These are phyloP conservation scores for Pseudochromis fuscus DNA, from an alignment of 2,797 vertebrate genomes.

Conservation along the genomic window DNA sequence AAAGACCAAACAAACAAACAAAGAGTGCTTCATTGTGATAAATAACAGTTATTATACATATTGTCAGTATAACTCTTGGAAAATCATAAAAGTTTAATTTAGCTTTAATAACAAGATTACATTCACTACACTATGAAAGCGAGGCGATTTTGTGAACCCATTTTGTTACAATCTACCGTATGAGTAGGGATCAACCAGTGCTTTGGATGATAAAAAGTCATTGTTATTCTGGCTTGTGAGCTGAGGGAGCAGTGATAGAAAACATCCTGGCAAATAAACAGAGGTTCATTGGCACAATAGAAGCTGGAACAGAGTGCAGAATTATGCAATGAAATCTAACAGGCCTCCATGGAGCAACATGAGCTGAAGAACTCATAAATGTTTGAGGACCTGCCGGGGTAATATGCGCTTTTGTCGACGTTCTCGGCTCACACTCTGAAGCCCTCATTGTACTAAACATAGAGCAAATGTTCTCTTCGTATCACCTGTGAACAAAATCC, in stretches of 20 bases:
- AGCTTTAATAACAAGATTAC: slow-evolving; percentile 14
- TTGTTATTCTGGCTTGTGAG: slow-evolving; percentile 70
- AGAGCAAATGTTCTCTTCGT: slow-evolving; percentile 32
- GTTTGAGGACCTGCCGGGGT: slow-evolving; percentile 81
- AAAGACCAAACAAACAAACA: slow-evolving; percentile 2
- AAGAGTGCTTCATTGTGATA: slow-evolving; percentile 2
- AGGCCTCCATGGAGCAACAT: slow-evolving; percentile 77
- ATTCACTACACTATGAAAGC: neutral
- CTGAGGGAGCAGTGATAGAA: slow-evolving; percentile 65
- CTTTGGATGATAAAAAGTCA: slow-evolving; percentile 68
- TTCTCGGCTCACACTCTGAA: slow-evolving; percentile 52
- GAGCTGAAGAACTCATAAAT: slow-evolving; percentile 84
- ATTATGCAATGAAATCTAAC: slow-evolving; percentile 81
- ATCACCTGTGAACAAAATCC: slow-evolving; percentile 34
- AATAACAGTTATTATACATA: slow-evolving; percentile 18
- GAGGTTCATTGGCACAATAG: slow-evolving; percentile 69
- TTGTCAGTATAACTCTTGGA: slow-evolving; percentile 16
- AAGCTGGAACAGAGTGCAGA: slow-evolving; percentile 58
- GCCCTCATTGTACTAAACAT: slow-evolving; percentile 58
- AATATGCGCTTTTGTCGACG: slow-evolving; percentile 64
- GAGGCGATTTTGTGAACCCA: slow-evolving; percentile 33
- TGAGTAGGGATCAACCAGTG: slow-evolving; percentile 55
- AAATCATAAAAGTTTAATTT: slow-evolving; percentile 26
- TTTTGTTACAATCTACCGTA: slow-evolving; percentile 48
- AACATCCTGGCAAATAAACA: slow-evolving; percentile 74